Percentiles rank a stretch among this genome's conserved stretches.
These are phyloP conservation scores for Dryobota labecula DNA, from an alignment of 2,888 invertebrate genomes.

Conservation along the genomic window DNA sequence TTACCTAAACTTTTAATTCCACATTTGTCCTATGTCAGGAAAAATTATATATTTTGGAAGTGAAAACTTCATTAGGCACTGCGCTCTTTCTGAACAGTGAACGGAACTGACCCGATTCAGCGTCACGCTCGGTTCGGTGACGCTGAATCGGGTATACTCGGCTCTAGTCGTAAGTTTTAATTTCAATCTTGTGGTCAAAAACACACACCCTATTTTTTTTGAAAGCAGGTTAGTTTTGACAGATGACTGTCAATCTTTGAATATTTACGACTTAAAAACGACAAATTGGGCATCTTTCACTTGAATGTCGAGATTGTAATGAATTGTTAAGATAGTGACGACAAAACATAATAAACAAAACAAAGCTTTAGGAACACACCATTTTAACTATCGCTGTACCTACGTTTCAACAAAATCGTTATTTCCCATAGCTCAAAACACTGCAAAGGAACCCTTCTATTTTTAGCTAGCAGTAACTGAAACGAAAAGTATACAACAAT, in stretches of 20 bases:
- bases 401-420: slow-evolving; percentile 9
- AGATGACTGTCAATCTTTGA: background rate
- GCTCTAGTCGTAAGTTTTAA: no score
- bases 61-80: no score
- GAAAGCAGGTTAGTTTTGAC: background rate
- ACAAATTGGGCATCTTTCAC: background rate
- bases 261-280: background rate
- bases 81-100: no score
- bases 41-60: background rate
- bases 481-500: slow-evolving; percentile 25
- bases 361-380: background rate
- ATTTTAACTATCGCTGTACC: background rate
- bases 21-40: slow-evolving; percentile 5
- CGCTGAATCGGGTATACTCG: no score
- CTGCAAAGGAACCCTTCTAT: slow-evolving; percentile 15
- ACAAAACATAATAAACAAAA: background rate
- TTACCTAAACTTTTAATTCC: background rate
- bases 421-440: slow-evolving; percentile 14
- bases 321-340: background rate
- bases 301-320: background rate
- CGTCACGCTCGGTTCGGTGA: no score
- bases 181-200: no score
- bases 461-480: slow-evolving; percentile 6
- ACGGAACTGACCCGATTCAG: no score
- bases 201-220: background rate